Percentiles rank a stretch among this genome's conserved stretches.
phyloP scores from a whole-genome alignment of 2,797 vertebrate species.

The Labroides dimidiatus region DNA sequence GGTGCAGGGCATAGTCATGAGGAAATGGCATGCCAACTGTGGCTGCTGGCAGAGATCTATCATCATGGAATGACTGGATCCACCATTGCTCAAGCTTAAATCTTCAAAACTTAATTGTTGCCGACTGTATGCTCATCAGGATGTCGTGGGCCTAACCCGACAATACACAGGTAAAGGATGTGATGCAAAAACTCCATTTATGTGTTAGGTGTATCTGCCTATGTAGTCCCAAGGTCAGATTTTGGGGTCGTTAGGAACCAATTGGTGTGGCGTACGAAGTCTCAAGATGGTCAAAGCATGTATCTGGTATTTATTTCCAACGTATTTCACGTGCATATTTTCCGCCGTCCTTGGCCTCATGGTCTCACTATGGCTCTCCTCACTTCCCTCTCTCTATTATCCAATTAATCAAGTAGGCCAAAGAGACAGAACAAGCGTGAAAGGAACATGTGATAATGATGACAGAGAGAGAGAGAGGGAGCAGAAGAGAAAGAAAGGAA shows the following conservation, averaged over 20 bases:
- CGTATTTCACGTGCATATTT: not conserved
- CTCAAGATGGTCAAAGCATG: no score
- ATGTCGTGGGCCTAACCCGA: no score
- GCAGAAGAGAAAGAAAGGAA: not conserved
- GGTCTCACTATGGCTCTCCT: slow-evolving; percentile 37
- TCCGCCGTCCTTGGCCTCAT: slow-evolving; percentile 43
- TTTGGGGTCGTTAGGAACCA: no score
- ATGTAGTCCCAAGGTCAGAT: no score
- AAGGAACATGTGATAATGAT: slow-evolving; percentile 36
- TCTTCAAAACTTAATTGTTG: not conserved
- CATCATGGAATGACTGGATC: slow-evolving; percentile 4
- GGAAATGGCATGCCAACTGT: slow-evolving; percentile 44
- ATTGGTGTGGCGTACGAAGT: no score
- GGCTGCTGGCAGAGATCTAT: slow-evolving; percentile 25
- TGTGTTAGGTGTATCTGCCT: no score
- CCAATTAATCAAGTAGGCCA: slow-evolving; percentile 75
- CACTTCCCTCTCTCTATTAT: slow-evolving; percentile 51
- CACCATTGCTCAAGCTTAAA: not conserved
- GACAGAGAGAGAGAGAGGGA: slow-evolving; percentile 10
- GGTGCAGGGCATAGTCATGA: slow-evolving; percentile 42
- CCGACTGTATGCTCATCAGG: not conserved
- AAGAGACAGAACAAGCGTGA: slow-evolving; percentile 52
- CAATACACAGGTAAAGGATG: no score
- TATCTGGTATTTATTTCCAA: no score
- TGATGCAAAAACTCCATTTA: no score